Evolutionary conservation across 1,140 invertebrate genomes (phyloP).

Genomic region (Hyphantria cunea): DNA sequence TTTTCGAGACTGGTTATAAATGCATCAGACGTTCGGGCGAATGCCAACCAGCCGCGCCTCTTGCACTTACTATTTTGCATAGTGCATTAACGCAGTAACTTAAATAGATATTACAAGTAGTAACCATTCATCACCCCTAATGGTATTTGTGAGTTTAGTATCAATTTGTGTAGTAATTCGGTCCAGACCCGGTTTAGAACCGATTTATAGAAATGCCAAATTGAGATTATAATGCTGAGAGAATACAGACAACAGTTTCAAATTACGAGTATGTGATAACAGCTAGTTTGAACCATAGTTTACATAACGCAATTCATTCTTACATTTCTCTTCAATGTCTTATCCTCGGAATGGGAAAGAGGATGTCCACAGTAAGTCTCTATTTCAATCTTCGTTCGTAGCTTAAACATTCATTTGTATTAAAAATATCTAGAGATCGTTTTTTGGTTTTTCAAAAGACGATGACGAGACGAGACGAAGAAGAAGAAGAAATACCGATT

Average conservation of each 20-base stretch:
- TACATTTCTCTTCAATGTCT: no score
- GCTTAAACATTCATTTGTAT: no score
- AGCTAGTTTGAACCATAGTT: no score
- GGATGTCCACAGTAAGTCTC: no score
- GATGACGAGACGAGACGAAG: no score
- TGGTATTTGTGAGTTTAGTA: not conserved
- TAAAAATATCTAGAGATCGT: no score
- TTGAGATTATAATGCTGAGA: not conserved
- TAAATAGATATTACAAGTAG: slow-evolving; percentile 5
- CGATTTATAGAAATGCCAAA: not conserved
- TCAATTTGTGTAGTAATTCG: not conserved
- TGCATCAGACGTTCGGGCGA: slow-evolving; percentile 20
- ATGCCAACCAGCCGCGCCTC: not conserved
- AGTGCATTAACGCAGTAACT: not conserved
- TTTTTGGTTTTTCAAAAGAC: no score
- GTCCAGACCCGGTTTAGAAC: not conserved
- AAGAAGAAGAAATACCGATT: no score
- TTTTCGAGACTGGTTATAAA: slow-evolving; percentile 21
- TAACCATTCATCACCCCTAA: not conserved
- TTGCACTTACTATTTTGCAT: not conserved
- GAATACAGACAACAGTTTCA: not conserved
- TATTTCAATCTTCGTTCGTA: no score
- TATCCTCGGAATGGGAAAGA: no score
- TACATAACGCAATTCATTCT: no score
- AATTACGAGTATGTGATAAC: no score